Evolutionary conservation across 37 sponge, comb jelly and placozoan species (phyloP), one percentile per base, ranked within the genome.

Genomic region (Cladorhizidae sp.): DNA sequence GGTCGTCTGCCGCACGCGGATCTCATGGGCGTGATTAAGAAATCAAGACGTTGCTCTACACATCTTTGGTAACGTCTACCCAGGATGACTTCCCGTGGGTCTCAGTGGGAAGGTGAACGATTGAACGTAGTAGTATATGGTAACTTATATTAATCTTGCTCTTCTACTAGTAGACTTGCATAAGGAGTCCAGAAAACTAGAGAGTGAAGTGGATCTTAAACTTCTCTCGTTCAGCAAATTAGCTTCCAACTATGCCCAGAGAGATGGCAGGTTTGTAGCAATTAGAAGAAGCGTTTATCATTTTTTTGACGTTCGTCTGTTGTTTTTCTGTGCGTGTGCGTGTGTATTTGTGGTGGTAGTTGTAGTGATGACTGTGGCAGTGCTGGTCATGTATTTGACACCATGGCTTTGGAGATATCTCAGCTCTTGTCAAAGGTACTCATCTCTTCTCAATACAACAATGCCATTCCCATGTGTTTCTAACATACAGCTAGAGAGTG

Each of bases 151-250:
- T 58, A 58, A 25, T 26, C 2, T 18, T 5, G 14, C 26, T 58
- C 20, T 26, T 5, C 20, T 3, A 3, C 59, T 21, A 58, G 6
- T 50, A 97, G 98, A 92, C 41, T 33, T 94, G 40, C 77, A 95
- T 51, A 86, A 85, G 35, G 91, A 97, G 67, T 93, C 95, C 50
- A 73, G 98, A 52, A 83, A 68, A 40, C 73, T 95, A 23, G 98
- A 97, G 62, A 92, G 83, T 77, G 95, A 94, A 42, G 77, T 97
- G 42, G 93, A 97, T 40, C 57, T 76, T 33, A 97, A 97, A 40
- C 82, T 97, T 22, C 88, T 97, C 0, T 95, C 98, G 0, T 94
- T 92, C 80, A 89, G 91, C 59, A 97, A 94, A 70, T 88, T 97
- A 9, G 90, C 93, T 11, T 88, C 96, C n/a, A 92, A 57, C 57